Evolutionary conservation across 2,888 invertebrate species (phyloP).

Genomic region (Rhagium mordax): DNA sequence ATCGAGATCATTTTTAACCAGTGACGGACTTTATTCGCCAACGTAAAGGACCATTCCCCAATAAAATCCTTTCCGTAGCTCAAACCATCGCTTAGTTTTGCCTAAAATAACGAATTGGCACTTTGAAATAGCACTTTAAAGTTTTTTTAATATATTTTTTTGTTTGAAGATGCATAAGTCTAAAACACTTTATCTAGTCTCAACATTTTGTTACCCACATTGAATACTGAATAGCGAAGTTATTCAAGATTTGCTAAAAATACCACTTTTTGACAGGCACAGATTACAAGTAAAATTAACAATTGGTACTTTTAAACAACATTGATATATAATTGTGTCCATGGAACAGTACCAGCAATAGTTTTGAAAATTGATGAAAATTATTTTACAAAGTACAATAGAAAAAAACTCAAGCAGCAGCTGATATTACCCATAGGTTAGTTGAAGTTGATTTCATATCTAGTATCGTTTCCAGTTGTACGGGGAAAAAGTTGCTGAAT

Average conservation of each 20-base stretch:
- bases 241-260: slow-evolving; percentile 59
- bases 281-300: slow-evolving; percentile 67
- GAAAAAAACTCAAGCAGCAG: not conserved
- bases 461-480: too few relatives aligned
- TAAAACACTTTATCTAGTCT: slow-evolving; percentile 50
- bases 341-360: not conserved
- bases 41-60: slow-evolving; percentile 29
- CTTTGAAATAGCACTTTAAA: slow-evolving; percentile 69
- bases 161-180: slow-evolving; percentile 44
- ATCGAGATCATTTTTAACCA: slow-evolving; percentile 66
- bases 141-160: slow-evolving; percentile 40
- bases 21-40: slow-evolving; percentile 13
- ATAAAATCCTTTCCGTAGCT: slow-evolving; percentile 21
- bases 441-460: too few relatives aligned
- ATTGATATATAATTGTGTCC: slow-evolving; percentile 62
- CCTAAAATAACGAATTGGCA: slow-evolving; percentile 69
- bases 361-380: too few relatives aligned
- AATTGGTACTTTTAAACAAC: slow-evolving; percentile 67
- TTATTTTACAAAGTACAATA: too few relatives aligned
- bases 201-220: slow-evolving; percentile 62
- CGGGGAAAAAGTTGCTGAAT: too few relatives aligned
- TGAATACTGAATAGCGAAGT: slow-evolving; percentile 67
- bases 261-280: slow-evolving; percentile 67
- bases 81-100: slow-evolving; percentile 43
- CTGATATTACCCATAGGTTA: too few relatives aligned